A percentile compares a stretch with the other conserved stretches of the same genome.
Evolutionary conservation across 2,113 vertebrate species (phyloP).

Genomic region (Dipodomys stephensi): DNA sequence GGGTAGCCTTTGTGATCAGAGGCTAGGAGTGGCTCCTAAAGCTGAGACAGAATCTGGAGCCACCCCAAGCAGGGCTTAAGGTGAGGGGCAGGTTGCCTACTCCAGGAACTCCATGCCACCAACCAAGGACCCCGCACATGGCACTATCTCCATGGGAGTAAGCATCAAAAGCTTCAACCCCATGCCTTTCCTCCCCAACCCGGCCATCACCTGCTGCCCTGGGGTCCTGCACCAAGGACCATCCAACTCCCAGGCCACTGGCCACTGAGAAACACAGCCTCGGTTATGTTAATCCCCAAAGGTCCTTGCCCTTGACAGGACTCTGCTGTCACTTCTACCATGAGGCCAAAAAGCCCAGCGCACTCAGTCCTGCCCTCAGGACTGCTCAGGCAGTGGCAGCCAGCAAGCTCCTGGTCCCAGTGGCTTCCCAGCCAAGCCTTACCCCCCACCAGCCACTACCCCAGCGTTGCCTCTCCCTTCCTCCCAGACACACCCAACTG

Average conservation of each 20-base stretch:
- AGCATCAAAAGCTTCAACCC: background rate
- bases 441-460: too few relatives aligned
- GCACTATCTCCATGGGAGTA: background rate
- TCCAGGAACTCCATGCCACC: background rate
- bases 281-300: too few relatives aligned
- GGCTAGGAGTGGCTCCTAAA: too few relatives aligned
- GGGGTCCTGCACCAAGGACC: background rate
- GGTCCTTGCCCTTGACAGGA: background rate
- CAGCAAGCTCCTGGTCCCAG: background rate
- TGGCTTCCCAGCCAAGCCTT: background rate
- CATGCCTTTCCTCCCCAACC: background rate
- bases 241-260: background rate
- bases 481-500: background rate
- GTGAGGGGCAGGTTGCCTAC: background rate
- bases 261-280: background rate
- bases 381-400: too few relatives aligned
- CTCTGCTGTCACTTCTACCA: background rate
- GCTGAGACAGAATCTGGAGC: background rate
- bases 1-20: background rate
- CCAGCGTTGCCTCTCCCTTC: too few relatives aligned
- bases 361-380: fast-evolving
- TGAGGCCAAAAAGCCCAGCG: background rate
- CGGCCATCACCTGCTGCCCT: too few relatives aligned
- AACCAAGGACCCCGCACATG: too few relatives aligned
- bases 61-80: background rate